Evolutionary conservation across 2,888 invertebrate species (phyloP).

Genomic region (Drosophila borborema): DNA sequence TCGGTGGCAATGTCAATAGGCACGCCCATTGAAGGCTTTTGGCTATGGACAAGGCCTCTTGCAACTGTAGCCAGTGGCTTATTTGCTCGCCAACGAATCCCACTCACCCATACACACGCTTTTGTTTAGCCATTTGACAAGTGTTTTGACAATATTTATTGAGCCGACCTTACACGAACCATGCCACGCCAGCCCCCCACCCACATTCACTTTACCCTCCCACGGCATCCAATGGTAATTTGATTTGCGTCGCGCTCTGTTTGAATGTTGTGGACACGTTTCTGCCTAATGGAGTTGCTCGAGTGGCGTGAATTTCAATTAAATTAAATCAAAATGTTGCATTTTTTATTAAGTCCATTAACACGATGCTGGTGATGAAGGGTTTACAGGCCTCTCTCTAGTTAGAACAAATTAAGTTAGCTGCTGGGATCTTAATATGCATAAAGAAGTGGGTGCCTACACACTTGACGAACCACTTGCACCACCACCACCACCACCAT

Average conservation of each 20-base stretch:
- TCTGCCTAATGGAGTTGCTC: conserved; percentile 84
- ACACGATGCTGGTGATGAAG: conserved; percentile 50
- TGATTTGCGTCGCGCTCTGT: conserved; percentile 69
- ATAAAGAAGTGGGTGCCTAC: conserved; percentile 72
- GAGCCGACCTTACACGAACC: conserved; percentile 36
- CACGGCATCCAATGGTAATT: conserved; percentile 63
- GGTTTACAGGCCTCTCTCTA: conserved; percentile 44
- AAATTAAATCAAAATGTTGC: conserved; percentile 83
- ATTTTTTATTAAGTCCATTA: conserved; percentile 81
- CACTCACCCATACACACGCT: conserved; percentile 9
- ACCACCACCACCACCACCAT: conserved; percentile 31
- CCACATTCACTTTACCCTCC: not conserved
- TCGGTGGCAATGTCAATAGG: conserved; percentile 62
- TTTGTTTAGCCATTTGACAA: conserved; percentile 82
- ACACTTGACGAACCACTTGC: conserved; percentile 49
- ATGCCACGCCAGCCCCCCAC: not conserved
- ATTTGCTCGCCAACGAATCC: conserved; percentile 38
- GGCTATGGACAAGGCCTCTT: conserved; percentile 31
- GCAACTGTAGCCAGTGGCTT: conserved; percentile 53
- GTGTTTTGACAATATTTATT: conserved; percentile 84
- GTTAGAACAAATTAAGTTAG: conserved; percentile 75
- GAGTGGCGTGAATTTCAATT: conserved; percentile 84
- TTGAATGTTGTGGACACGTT: conserved; percentile 80
- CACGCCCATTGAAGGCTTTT: conserved; percentile 57
- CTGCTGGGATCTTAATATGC: conserved; percentile 71